Evolutionary conservation across 2,888 invertebrate species (phyloP).

Genomic region (Athalia cordata): DNA sequence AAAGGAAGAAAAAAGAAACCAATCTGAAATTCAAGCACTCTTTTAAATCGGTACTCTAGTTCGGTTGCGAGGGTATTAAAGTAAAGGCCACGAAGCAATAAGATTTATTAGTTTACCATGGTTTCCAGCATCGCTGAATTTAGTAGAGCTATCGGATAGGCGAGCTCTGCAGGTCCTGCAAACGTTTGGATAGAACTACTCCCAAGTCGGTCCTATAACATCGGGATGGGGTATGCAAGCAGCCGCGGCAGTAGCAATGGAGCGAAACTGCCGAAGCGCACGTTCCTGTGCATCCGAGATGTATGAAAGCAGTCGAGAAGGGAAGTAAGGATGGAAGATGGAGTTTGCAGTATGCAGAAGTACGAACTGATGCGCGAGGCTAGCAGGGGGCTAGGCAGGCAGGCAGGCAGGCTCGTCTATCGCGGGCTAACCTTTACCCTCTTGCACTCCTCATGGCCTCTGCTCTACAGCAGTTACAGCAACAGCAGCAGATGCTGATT

Average conservation of each 20-base stretch:
- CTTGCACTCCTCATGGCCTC: slow-evolving; percentile 21
- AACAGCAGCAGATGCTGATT: slow-evolving; percentile 11
- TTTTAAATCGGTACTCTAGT: too few relatives aligned
- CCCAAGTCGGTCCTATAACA: slow-evolving; percentile 31
- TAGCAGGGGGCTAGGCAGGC: too few relatives aligned
- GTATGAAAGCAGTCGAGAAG: not conserved
- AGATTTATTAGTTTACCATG: slow-evolving; percentile 39
- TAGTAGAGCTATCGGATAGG: slow-evolving; percentile 35
- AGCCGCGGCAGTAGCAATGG: too few relatives aligned
- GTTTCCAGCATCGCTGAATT: slow-evolving; percentile 31
- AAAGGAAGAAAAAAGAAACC: too few relatives aligned
- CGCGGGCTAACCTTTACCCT: slow-evolving; percentile 8
- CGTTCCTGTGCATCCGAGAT: not conserved
- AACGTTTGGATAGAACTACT: slow-evolving; percentile 34
- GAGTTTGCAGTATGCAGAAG: slow-evolving; percentile 9
- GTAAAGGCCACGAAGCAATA: not conserved
- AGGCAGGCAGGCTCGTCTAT: not conserved
- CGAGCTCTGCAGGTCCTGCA: not conserved
- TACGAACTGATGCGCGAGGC: not conserved
- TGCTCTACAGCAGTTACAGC: not conserved
- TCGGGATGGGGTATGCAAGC: not conserved
- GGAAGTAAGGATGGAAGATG: slow-evolving; percentile 16
- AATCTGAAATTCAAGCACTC: too few relatives aligned
- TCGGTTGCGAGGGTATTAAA: too few relatives aligned
- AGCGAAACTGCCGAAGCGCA: too few relatives aligned